Conservation (phyloP, 1,140 invertebrate genomes). For the Charaxes varanes region DNA sequence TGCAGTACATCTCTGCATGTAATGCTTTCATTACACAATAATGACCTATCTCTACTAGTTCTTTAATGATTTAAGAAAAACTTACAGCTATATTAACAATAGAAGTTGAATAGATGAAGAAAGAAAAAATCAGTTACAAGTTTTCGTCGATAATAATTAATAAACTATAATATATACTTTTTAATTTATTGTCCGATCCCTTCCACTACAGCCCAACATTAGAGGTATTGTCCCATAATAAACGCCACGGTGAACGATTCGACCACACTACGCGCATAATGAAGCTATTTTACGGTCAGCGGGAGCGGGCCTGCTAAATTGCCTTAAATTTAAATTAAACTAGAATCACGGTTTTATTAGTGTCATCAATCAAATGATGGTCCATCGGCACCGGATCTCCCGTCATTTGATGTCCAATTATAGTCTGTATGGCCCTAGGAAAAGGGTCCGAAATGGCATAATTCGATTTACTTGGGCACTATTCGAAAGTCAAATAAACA, state of each 20-base stretch:
- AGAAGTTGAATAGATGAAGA: too few species aligned
- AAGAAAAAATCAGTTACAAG: too few species aligned
- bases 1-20: too few species aligned
- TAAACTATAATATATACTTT: too few species aligned
- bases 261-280: conserved; percentile 46
- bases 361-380: conserved; percentile 68
- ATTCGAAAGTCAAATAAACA: conserved; percentile 67
- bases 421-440: conserved; percentile 31
- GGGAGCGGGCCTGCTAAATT: conserved; percentile 58
- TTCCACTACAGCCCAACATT: conserved; percentile 18
- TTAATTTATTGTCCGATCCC: too few species aligned
- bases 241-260: conserved; percentile 40
- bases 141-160: too few species aligned
- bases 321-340: conserved; percentile 74
- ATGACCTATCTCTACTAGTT: too few species aligned
- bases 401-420: conserved; percentile 32
- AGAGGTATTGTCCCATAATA: conserved; percentile 32
- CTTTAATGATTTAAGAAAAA: too few species aligned
- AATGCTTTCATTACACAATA: too few species aligned
- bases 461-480: conserved; percentile 31
- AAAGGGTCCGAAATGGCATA: conserved; percentile 29
- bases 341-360: conserved; percentile 72
- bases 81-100: too few species aligned
- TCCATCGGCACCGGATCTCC: conserved; percentile 41
- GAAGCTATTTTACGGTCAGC: conserved; percentile 64